Percentiles rank a stretch among this genome's conserved stretches.
Conservation (phyloP, 2,113 vertebrate species). For the Poeciliopsis turrubarensis region DNA sequence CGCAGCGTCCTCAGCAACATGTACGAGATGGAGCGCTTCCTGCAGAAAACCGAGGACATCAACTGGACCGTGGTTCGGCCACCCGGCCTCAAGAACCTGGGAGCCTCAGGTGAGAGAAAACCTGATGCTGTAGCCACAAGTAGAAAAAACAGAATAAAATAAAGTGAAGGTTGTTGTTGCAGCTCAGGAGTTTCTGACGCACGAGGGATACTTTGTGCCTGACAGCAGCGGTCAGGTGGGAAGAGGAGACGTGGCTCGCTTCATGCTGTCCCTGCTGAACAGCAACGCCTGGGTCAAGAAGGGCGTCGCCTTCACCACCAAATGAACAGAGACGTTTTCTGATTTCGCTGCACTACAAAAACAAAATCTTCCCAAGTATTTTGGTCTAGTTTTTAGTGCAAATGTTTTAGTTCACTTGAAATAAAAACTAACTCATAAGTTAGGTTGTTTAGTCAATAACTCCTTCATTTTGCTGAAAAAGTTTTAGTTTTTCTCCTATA, state of each 20-base stretch:
- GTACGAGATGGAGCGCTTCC: conserved; percentile 81
- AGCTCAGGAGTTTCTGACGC: conserved; percentile 78
- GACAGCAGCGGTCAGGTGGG: conserved; percentile 54
- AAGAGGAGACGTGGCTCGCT: conserved; percentile 76
- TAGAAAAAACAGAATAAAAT: not conserved
- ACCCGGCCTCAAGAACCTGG: conserved; percentile 79
- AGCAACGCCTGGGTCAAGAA: conserved; percentile 77
- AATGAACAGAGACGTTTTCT: conserved; percentile 40
- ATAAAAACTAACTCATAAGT: no score
- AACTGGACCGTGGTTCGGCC: conserved; percentile 83
- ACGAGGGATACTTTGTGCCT: conserved; percentile 80
- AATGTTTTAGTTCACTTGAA: no score
- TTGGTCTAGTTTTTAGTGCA: no score
- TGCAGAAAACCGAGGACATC: conserved; percentile 74
- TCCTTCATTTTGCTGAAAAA: no score
- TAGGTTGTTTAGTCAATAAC: no score
- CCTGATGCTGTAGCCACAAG: not conserved
- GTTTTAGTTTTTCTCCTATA: no score
- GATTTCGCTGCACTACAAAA: no score
- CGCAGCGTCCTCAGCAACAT: conserved; percentile 81
- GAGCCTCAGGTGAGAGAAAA: conserved; percentile 74
- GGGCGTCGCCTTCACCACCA: conserved; percentile 74
- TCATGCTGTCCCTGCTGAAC: conserved; percentile 78
- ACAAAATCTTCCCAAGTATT: no score
- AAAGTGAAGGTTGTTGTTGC: not conserved